Evolutionary conservation across 1,140 invertebrate genomes (phyloP).

Genomic region (Phortica variegata): DNA sequence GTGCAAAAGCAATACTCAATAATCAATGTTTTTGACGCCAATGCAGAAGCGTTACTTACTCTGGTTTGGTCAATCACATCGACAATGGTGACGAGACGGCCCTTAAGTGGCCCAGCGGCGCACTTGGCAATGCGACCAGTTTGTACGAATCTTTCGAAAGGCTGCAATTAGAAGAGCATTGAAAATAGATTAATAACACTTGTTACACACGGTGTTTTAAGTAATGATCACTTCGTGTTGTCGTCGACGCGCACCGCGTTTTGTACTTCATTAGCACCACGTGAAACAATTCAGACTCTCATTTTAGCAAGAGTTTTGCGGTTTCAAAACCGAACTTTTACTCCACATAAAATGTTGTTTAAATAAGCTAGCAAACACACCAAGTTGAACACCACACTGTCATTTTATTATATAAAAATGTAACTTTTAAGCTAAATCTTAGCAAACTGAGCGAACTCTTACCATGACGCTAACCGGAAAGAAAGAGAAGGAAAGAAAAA

Average conservation of each 20-base stretch:
- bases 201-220: too few species aligned
- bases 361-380: constrained; percentile 25
- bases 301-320: constrained; percentile 6
- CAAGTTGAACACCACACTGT: constrained; percentile 12
- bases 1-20: constrained; percentile 5
- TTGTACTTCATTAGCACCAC: constrained; percentile 28
- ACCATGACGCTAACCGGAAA: constrained; percentile 54
- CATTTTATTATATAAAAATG: too few species aligned
- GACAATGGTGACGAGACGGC: constrained; percentile 90
- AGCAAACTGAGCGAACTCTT: constrained; percentile 30
- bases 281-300: constrained; percentile 31
- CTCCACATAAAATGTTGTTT: not conserved
- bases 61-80: constrained; percentile 97
- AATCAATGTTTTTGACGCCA: constrained; percentile 5
- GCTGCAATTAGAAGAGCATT: constrained; percentile 61
- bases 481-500: constrained; percentile 45
- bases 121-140: constrained; percentile 94
- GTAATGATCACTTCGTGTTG: not conserved
- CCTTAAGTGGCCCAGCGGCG: constrained; percentile 82
- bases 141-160: constrained; percentile 92
- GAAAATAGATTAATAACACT: constrained; percentile 14
- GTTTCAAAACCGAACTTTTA: constrained; percentile 2
- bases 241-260: constrained; percentile 20
- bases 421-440: too few species aligned
- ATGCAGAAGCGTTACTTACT: constrained; percentile 62